Base-by-base conservation (phyloP, 2,797 vertebrate species). In the Enteromius afrohamiltoni region DNA sequence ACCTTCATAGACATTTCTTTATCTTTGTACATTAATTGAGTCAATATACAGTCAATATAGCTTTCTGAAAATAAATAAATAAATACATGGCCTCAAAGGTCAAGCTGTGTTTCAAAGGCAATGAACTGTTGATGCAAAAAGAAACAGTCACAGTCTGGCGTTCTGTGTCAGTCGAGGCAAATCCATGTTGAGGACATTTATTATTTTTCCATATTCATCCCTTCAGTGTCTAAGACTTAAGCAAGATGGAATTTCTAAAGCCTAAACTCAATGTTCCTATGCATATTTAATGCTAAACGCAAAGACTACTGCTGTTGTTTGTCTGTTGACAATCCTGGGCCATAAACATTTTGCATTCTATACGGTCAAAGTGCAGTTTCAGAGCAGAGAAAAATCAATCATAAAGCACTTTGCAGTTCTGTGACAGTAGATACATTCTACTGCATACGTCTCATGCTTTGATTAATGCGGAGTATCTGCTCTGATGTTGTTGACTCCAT, bases 381-480 rank as follows among this genome's bases (percentile, higher is more conserved):
- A 73, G 75, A 71, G 80, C 84, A 74, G 42, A 84, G 77, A 53
- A 69, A 83, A 87, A 90, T 93, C 88, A 88, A 89, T 90, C 42
- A 64, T 86, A 85, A 89, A 91, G 88, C 79, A 89, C 91, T 92
- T 87, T 85, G 75, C 75, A 88, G 85, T 75, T 70, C 69, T 83
- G 73, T 64, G 64, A 76, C 81, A 55, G 79, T 85, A 81, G 85
- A 77, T 29, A 74, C 85, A 23, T 60, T 77, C 16, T 45, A 13
- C 13, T 64, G 34, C 7, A 3, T 58, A 16, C 76, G 80, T 83
- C 82, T 89, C 83, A 81, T 73, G 75, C 81, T 91, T 89, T 80
- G 78, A 91, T 88, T 82, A 82, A 58, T 84, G 84, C 85, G 23
- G 85, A 70, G 71, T 4, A 65, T 76, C 53, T 87, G 87, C 89